These are phyloP conservation scores for Acheta domesticus DNA, from an alignment of 2,888 invertebrate species.

Conservation along the genomic window DNA sequence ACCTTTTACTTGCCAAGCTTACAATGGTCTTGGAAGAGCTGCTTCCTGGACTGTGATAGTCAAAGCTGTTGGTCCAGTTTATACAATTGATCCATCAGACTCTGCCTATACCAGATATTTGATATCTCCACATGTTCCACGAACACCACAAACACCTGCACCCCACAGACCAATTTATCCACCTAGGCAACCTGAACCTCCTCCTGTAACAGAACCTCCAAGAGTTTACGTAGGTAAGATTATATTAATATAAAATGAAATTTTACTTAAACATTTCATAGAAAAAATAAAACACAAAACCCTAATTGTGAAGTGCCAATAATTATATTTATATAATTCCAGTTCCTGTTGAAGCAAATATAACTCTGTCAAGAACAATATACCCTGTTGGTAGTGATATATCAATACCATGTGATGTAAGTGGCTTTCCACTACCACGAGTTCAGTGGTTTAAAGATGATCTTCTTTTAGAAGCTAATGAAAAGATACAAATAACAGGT, in stretches of 20 bases:
- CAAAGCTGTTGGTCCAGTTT: conserved; percentile 67
- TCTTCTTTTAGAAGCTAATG: conserved; percentile 52
- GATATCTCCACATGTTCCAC: conserved; percentile 53
- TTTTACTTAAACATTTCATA: no score
- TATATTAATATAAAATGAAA: not conserved
- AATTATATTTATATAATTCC: conserved; percentile 24
- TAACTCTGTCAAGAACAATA: conserved; percentile 56
- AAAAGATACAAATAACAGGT: conserved; percentile 66
- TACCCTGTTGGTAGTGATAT: conserved; percentile 66
- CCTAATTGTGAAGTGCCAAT: no score
- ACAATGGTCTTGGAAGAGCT: conserved; percentile 74
- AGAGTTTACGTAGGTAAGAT: not conserved
- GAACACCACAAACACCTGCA: conserved; percentile 37
- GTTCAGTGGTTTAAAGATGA: conserved; percentile 82
- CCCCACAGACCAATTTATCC: conserved; percentile 42
- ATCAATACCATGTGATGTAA: conserved; percentile 68
- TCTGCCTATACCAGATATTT: conserved; percentile 58
- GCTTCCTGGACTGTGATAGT: conserved; percentile 73
- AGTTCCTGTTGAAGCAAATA: conserved; percentile 65
- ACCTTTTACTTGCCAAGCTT: conserved; percentile 84
- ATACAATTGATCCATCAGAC: conserved; percentile 56
- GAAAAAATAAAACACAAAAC: no score
- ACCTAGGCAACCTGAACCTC: conserved; percentile 46
- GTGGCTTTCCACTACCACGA: conserved; percentile 71
- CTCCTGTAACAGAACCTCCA: conserved; percentile 36